A percentile compares a stretch with the other conserved stretches of the same genome.
Conservation (phyloP, 2,888 invertebrate species). For the Hanleya hanleyi region DNA sequence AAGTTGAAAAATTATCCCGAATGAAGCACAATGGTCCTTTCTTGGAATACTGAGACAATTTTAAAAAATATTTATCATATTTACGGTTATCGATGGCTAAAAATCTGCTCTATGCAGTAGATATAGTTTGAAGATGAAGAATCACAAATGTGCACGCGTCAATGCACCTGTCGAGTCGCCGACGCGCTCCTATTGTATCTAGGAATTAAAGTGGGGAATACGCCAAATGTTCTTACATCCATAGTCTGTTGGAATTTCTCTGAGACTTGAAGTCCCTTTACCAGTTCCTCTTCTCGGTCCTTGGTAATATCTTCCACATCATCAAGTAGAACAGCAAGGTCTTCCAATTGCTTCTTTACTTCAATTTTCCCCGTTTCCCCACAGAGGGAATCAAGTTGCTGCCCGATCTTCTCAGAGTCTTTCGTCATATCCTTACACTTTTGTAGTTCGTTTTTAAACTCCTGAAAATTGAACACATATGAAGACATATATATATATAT, state of each 20-base stretch:
- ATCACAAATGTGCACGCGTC: no score
- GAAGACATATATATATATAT: not conserved
- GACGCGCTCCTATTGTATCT: no score
- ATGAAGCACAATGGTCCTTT: no score
- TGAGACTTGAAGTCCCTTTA: constrained; percentile 62
- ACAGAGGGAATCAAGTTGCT: constrained; percentile 59
- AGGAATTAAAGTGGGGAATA: no score
- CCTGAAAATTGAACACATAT: constrained; percentile 50
- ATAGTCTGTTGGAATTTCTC: constrained; percentile 65
- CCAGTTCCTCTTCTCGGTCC: constrained; percentile 68
- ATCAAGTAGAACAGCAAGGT: constrained; percentile 66
- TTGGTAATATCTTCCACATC: constrained; percentile 68
- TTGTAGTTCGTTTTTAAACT: constrained; percentile 66
- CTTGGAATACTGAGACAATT: no score
- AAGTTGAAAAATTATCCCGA: no score
- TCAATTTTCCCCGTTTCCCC: constrained; percentile 71
- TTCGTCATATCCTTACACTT: constrained; percentile 55
- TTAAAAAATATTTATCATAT: no score
- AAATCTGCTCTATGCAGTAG: no score
- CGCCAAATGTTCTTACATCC: constrained; percentile 56
- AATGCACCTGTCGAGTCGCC: no score
- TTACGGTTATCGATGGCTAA: no score
- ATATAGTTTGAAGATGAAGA: no score
- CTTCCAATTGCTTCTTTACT: constrained; percentile 70
- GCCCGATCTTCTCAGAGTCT: constrained; percentile 61